These are phyloP conservation scores for Barypeithes pellucidus DNA, from an alignment of 2,888 invertebrate genomes.

Conservation along the genomic window DNA sequence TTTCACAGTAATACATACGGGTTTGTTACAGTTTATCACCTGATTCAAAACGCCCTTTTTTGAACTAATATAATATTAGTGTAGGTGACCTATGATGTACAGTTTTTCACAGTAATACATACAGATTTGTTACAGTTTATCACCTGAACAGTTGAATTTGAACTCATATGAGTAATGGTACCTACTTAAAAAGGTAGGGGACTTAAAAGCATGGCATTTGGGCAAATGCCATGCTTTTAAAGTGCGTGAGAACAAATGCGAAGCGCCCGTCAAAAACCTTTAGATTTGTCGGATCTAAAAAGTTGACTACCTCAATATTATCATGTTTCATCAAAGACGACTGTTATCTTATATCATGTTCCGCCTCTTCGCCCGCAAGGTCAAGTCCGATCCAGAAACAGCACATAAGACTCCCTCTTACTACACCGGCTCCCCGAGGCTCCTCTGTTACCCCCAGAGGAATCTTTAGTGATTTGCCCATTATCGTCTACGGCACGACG, in stretches of 20 bases:
- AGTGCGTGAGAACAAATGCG: neutral
- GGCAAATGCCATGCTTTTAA: no score
- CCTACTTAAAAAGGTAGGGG: no score
- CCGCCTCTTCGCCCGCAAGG: slow-evolving; percentile 29
- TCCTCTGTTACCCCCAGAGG: slow-evolving; percentile 4
- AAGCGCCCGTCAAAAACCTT: neutral
- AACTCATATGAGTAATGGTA: no score
- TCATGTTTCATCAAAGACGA: slow-evolving; percentile 11
- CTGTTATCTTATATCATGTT: slow-evolving; percentile 1
- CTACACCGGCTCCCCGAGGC: slow-evolving; percentile 3
- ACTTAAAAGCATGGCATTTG: no score
- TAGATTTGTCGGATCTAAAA: neutral
- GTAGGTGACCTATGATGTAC: no score
- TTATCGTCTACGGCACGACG: slow-evolving; percentile 57
- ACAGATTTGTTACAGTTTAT: no score
- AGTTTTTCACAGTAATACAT: no score
- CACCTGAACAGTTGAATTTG: no score
- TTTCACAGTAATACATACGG: no score
- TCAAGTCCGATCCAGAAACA: slow-evolving; percentile 47
- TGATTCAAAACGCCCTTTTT: no score
- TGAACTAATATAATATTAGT: no score
- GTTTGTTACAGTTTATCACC: no score
- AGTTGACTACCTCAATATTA: neutral
- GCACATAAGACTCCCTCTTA: slow-evolving; percentile 25
- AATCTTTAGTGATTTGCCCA: slow-evolving; percentile 36